Percentiles rank a stretch among this genome's conserved stretches.
Evolutionary conservation across 2,797 vertebrate genomes (phyloP).

Genomic region (Epinephelus coioides): DNA sequence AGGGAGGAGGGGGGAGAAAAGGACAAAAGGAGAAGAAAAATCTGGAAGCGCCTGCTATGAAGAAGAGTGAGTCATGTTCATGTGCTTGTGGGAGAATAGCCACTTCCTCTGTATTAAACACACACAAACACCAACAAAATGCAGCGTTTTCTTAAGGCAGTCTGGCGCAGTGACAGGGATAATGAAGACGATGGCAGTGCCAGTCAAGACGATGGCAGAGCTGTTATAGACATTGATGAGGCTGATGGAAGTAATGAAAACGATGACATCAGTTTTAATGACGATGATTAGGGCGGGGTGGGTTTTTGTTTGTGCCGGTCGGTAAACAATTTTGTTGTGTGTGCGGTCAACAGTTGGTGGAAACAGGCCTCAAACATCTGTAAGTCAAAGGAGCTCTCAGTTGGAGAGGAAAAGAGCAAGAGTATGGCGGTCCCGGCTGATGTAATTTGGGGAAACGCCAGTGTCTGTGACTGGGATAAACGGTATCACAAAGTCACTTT

Average conservation of each 20-base stretch:
- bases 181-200: neutral
- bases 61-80: constrained; percentile 81
- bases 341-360: constrained; percentile 42
- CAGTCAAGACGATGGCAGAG: neutral
- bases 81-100: constrained; percentile 78
- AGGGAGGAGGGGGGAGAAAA: constrained; percentile 25
- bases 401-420: neutral
- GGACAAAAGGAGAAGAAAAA: constrained; percentile 74
- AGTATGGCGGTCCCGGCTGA: constrained; percentile 42
- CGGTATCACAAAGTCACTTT: constrained; percentile 47
- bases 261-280: constrained; percentile 34
- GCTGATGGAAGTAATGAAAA: constrained; percentile 27
- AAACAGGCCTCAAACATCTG: constrained; percentile 37
- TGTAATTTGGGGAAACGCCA: constrained; percentile 54
- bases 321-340: constrained; percentile 39
- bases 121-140: constrained; percentile 56
- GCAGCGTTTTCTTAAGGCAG: constrained; percentile 15
- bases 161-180: neutral
- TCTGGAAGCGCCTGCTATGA: constrained; percentile 67
- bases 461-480: constrained; percentile 44
- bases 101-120: constrained; percentile 76
- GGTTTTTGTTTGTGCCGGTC: constrained; percentile 15
- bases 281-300: constrained; percentile 1
- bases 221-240: neutral
- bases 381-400: constrained; percentile 25